Conservation (phyloP, 2,888 invertebrate genomes). For the Tenthredo mesomela region DNA sequence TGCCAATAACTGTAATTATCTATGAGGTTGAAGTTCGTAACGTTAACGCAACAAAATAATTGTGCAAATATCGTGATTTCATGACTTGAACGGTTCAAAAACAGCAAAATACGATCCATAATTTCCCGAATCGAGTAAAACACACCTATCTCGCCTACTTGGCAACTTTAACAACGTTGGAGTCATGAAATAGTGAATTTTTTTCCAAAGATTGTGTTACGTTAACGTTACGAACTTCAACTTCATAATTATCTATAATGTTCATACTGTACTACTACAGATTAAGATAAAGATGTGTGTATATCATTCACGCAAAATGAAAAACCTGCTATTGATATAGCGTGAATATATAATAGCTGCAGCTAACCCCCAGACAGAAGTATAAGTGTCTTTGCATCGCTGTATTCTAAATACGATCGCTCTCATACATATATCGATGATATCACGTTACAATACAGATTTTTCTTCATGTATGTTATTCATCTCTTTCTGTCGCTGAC, state of each 20-base stretch:
- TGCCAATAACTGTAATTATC: neutral
- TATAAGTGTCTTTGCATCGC: neutral
- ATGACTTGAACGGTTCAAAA: too few relatives aligned
- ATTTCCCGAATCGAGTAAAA: too few relatives aligned
- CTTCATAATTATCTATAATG: too few relatives aligned
- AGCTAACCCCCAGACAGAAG: neutral
- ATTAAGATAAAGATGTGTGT: neutral
- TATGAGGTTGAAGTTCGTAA: too few relatives aligned
- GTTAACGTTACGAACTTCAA: too few relatives aligned
- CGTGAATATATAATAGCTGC: neutral
- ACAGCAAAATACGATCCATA: too few relatives aligned
- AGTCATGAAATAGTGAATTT: too few relatives aligned
- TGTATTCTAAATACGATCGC: neutral
- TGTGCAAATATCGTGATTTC: too few relatives aligned
- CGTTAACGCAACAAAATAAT: too few relatives aligned
- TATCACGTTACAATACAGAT: slow-evolving; percentile 8
- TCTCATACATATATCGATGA: neutral
- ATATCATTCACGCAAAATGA: neutral
- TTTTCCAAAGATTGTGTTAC: too few relatives aligned
- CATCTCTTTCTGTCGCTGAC: neutral
- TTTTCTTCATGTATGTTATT: neutral
- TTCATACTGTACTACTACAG: neutral
- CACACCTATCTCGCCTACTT: too few relatives aligned
- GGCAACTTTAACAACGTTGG: too few relatives aligned
- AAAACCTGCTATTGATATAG: neutral